These are phyloP conservation scores for Sparus aurata DNA, from an alignment of 2,797 vertebrate genomes.

Conservation along the genomic window DNA sequence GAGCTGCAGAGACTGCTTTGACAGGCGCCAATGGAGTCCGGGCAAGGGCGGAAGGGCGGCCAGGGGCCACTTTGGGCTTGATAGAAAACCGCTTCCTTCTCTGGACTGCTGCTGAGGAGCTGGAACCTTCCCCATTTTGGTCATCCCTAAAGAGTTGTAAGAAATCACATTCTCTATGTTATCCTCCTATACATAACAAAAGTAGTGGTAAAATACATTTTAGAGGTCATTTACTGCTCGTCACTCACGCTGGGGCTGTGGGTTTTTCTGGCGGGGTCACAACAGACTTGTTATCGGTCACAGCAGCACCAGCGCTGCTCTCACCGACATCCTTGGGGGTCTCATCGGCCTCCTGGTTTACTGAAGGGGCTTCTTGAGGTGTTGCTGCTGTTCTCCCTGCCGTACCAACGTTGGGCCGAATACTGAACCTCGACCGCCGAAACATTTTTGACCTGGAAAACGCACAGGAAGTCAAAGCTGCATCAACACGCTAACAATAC, in stretches of 20 bases:
- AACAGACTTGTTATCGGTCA: conserved; percentile 30
- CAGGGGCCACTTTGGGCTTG: conserved; percentile 87
- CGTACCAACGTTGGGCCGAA: conserved; percentile 88
- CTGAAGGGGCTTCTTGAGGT: conserved; percentile 67
- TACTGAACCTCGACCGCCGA: conserved; percentile 91
- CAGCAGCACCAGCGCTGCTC: conserved; percentile 20
- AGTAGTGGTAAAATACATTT: neutral
- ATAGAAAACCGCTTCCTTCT: conserved; percentile 92
- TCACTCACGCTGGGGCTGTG: conserved; percentile 64
- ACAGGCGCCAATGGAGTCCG: conserved; percentile 77
- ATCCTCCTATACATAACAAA: neutral
- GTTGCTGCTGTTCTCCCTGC: conserved; percentile 68
- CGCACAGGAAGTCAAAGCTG: neutral
- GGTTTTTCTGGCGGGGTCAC: conserved; percentile 42
- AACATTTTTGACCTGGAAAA: conserved; percentile 85
- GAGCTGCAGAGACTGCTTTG: conserved; percentile 63
- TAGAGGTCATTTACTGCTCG: neutral
- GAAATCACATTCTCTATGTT: neutral
- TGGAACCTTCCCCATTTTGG: conserved; percentile 70
- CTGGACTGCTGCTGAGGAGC: conserved; percentile 80
- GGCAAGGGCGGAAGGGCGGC: conserved; percentile 62
- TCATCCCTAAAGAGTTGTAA: conserved; percentile 75
- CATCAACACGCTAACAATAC: neutral
- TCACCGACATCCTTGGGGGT: conserved; percentile 32
- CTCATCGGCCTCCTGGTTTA: conserved; percentile 48